A percentile compares a stretch with the other conserved stretches of the same genome.
These are phyloP conservation scores for Dendropsophus ebraccatus DNA, from an alignment of 2,113 vertebrate genomes.

Conservation along the genomic window DNA sequence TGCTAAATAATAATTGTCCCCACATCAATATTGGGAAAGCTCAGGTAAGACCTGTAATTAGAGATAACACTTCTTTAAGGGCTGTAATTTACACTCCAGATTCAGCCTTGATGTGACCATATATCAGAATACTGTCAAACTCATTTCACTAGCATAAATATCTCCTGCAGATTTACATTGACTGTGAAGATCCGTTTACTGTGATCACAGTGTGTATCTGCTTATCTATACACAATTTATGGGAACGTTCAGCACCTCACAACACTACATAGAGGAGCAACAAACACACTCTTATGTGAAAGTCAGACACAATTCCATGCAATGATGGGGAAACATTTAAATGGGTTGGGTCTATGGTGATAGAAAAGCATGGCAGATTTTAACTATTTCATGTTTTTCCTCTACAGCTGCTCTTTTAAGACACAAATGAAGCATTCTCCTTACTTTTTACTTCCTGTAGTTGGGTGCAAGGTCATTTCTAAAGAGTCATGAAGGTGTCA, in stretches of 20 bases:
- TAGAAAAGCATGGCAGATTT: neutral
- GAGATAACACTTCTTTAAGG: neutral
- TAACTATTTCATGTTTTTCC: no score
- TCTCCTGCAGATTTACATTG: neutral
- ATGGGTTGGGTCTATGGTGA: neutral
- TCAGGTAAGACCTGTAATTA: constrained; percentile 5
- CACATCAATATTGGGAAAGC: neutral
- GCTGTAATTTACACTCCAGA: constrained; percentile 27
- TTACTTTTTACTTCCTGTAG: no score
- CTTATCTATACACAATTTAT: constrained; percentile 16
- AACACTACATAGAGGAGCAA: neutral
- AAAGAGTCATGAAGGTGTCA: no score
- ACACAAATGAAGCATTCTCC: no score
- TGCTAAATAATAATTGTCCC: constrained; percentile 22
- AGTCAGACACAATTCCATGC: neutral
- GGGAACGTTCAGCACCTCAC: neutral
- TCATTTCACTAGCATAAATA: neutral
- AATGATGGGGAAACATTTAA: neutral
- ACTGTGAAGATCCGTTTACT: neutral
- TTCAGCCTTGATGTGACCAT: neutral
- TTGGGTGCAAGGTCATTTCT: no score
- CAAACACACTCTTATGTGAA: neutral
- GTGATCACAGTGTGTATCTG: neutral
- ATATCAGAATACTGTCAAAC: neutral
- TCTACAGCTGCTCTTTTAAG: no score